Base-by-base conservation (phyloP, 2,113 vertebrate genomes). In the Stigmatopora argus region DNA sequence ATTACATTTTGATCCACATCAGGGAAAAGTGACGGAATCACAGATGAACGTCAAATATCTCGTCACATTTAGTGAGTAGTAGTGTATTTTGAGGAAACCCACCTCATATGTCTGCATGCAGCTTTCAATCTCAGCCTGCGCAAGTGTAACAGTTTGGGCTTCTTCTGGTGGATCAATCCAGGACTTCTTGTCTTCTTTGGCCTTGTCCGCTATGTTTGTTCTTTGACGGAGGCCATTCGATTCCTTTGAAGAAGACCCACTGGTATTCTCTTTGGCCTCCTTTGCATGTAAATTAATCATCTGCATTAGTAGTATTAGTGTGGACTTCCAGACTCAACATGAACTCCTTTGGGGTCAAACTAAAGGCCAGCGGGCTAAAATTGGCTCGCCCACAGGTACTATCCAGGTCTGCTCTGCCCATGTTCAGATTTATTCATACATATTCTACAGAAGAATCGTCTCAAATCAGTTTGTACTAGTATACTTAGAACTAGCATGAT, bases 81-180 rank as follows among this genome's bases (percentile, higher is more conserved):
- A 8, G 6, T 41, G 6, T 47, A 26, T 64, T 49, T 19, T 17
- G 19, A 13, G 13, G 53, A 13, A 31, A 56, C 47, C 80, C 69
- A 96, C 97, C 96, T 97, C 93, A 0, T 97, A 96, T 21, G 92
- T 95, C 85, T 93, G 93, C 96, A 98, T 98, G 62, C 96, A 97
- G 89, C 95, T 97, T 84, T 99, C 96, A 10, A 97, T 91, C 87
- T 99, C 95, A 0, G 96, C 96, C 81, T 99, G 96, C 0, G 94
- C 93, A 35, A 98, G 90, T 38, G 88, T 90, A 0, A 91, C 86
- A 0, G 86, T 81, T 66, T 89, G 91, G 1, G 86, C 85, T 69
- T 96, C 96, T 69, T 94, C 91, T 0, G 97, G 97, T 0, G 95
- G 96, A 78, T 98, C 94, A 0, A 98, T 98, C 96, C 96, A 98